phyloP scores from a whole-genome alignment of 1,140 invertebrate genomes.

The Magallana ariakensis region DNA sequence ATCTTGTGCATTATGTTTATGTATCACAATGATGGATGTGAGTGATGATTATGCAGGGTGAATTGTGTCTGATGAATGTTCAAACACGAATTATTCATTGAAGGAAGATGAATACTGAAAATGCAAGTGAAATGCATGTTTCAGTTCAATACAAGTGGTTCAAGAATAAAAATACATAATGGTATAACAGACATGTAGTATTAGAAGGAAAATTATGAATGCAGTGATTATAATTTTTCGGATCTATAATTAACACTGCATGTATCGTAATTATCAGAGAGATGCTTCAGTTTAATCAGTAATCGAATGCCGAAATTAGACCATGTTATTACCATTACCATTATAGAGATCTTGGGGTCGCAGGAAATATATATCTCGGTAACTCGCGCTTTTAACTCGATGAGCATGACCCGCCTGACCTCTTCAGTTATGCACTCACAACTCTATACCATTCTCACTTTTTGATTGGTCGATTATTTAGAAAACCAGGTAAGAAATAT shows the following conservation, averaged over 20 bases:
- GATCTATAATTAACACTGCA: conserved; percentile 5
- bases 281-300: conserved; percentile 17
- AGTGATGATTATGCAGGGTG: background rate
- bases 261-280: background rate
- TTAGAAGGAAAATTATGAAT: background rate
- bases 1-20: background rate
- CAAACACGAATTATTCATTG: background rate
- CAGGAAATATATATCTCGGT: conserved; percentile 1
- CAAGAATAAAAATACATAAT: too few relatives aligned
- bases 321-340: background rate
- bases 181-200: too few relatives aligned
- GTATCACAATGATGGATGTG: background rate
- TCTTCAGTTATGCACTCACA: conserved; percentile 43
- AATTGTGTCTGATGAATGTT: background rate
- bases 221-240: conserved; percentile 14
- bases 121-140: background rate
- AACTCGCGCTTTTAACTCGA: conserved; percentile 36
- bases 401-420: conserved; percentile 42
- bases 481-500: background rate
- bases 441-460: conserved; percentile 33
- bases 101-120: background rate
- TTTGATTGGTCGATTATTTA: conserved; percentile 16
- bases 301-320: conserved; percentile 17
- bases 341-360: conserved; percentile 21
- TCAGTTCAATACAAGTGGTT: too few relatives aligned